phyloP scores from a whole-genome alignment of 1,140 invertebrate genomes.

The Sarcophaga bullata region DNA sequence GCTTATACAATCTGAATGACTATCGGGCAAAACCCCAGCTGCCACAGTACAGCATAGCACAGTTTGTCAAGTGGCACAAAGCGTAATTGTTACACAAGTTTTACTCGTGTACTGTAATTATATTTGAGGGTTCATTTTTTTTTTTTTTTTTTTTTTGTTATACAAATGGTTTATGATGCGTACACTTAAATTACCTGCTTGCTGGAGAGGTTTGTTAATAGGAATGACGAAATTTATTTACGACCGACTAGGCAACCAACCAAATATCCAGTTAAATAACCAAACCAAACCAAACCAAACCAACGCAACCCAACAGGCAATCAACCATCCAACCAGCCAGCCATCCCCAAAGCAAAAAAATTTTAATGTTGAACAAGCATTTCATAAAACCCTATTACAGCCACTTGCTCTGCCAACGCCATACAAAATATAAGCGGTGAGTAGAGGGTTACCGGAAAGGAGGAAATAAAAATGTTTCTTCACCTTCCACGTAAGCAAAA shows the following conservation, averaged over 20 bases:
- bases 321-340: neutral
- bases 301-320: neutral
- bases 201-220: slow-evolving; percentile 24
- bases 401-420: neutral
- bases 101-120: neutral
- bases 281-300: too few species aligned
- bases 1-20: too few species aligned
- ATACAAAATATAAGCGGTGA: neutral
- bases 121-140: slow-evolving; percentile 19
- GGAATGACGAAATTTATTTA: slow-evolving; percentile 12
- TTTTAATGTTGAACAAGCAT: neutral
- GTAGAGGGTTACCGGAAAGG: too few species aligned
- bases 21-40: too few species aligned
- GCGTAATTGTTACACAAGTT: neutral
- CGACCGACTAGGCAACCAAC: neutral
- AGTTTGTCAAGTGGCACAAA: too few species aligned
- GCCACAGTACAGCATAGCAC: too few species aligned
- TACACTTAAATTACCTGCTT: slow-evolving; percentile 36
- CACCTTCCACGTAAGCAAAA: neutral
- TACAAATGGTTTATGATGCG: slow-evolving; percentile 32
- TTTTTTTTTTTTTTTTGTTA: slow-evolving; percentile 13
- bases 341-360: neutral
- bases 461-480: too few species aligned
- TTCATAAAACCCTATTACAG: neutral
- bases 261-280: neutral